These are phyloP conservation scores for Sinohyriopsis cumingii DNA, from an alignment of 2,888 invertebrate species.

Conservation along the genomic window DNA sequence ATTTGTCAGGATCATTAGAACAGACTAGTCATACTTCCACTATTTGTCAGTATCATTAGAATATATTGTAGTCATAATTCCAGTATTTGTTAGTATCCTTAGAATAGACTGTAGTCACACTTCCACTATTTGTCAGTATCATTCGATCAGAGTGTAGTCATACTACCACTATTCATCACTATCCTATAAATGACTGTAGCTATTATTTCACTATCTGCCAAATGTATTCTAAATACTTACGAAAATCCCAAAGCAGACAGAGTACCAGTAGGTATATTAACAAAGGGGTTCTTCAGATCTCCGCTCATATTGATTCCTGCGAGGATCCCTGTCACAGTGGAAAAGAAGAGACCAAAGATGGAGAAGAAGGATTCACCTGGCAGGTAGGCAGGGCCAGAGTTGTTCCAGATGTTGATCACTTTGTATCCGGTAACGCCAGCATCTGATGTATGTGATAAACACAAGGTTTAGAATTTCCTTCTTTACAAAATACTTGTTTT, in stretches of 20 bases:
- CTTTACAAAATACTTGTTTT: not conserved
- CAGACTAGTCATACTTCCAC: no score
- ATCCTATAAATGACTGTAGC: no score
- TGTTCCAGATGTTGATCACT: slow-evolving; percentile 84
- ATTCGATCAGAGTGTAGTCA: no score
- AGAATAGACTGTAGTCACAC: no score
- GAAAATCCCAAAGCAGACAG: slow-evolving; percentile 92
- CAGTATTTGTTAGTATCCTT: no score
- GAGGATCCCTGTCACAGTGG: slow-evolving; percentile 95
- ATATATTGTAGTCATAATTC: no score
- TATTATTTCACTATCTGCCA: no score
- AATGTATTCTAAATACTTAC: slow-evolving; percentile 73
- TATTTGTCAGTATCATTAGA: no score
- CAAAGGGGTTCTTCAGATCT: slow-evolving; percentile 91
- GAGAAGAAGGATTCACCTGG: slow-evolving; percentile 93
- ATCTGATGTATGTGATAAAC: slow-evolving; percentile 73
- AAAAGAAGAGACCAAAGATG: slow-evolving; percentile 97
- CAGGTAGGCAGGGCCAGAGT: slow-evolving; percentile 86
- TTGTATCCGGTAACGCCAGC: slow-evolving; percentile 91
- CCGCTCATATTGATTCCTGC: slow-evolving; percentile 99
- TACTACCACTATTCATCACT: no score
- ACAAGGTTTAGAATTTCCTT: not conserved
- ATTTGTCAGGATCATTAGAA: no score
- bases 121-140: no score
- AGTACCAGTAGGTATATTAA: slow-evolving; percentile 95